phyloP scores from a whole-genome alignment of 2,888 invertebrate genomes.

The Acanthacorydalis orientalis region DNA sequence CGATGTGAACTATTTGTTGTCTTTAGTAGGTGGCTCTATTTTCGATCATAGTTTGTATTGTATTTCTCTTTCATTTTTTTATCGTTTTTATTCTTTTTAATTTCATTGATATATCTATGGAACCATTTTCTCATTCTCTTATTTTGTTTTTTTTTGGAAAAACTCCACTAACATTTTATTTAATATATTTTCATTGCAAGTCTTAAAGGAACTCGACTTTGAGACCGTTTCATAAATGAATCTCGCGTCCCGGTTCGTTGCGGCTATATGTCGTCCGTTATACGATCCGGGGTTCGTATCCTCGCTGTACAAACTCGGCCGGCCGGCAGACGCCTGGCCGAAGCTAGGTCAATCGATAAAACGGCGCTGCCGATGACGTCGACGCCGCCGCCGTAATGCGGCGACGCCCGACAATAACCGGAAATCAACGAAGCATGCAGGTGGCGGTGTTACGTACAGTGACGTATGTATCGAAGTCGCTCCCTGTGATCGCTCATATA shows the following conservation, averaged over 20 bases:
- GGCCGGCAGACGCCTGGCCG: neutral
- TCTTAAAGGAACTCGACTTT: neutral
- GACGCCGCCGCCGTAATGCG: slow-evolving; percentile 1
- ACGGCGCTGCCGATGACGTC: slow-evolving; percentile 3
- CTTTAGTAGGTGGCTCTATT: too few relatives aligned
- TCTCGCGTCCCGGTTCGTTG: neutral
- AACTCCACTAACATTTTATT: too few relatives aligned
- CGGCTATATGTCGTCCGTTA: neutral
- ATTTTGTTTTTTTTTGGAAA: too few relatives aligned
- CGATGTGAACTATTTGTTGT: too few relatives aligned
- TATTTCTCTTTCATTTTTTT: too few relatives aligned
- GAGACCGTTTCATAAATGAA: neutral
- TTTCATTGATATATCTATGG: too few relatives aligned
- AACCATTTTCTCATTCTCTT: too few relatives aligned
- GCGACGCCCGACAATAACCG: slow-evolving; percentile 2
- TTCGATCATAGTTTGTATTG: too few relatives aligned
- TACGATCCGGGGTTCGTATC: neutral
- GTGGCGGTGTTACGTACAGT: neutral
- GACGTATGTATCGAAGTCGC: too few relatives aligned
- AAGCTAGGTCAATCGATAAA: slow-evolving; percentile 5
- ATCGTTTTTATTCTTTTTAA: too few relatives aligned
- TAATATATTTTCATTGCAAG: neutral
- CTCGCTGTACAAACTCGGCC: neutral
- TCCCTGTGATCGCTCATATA: too few relatives aligned
- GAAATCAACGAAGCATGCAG: slow-evolving; percentile 4